Evolutionary conservation across 2,113 vertebrate species (phyloP).

Genomic region (Macquaria ambigua): DNA sequence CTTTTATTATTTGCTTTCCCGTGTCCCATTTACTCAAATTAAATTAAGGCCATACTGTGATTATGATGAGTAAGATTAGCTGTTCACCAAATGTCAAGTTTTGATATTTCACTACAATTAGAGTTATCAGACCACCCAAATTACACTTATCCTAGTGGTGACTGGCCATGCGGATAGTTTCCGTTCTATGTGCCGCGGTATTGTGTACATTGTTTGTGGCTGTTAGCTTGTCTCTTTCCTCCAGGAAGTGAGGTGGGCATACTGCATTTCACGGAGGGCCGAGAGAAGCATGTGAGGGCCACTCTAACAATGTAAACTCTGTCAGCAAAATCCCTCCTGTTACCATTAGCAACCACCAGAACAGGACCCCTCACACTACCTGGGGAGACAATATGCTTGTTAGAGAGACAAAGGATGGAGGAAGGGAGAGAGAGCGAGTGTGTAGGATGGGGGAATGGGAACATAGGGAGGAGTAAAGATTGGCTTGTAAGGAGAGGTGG

Average conservation of each 20-base stretch:
- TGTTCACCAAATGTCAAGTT: not conserved
- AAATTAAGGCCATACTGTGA: not conserved
- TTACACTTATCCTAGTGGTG: not conserved
- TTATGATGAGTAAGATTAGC: not conserved
- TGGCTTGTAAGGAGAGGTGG: not conserved
- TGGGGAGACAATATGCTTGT: slow-evolving; percentile 73
- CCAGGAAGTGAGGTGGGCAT: slow-evolving; percentile 5
- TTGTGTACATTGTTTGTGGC: not conserved
- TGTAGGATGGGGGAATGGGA: slow-evolving; percentile 49
- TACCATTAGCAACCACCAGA: slow-evolving; percentile 77
- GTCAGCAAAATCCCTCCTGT: slow-evolving; percentile 78
- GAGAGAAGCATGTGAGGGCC: slow-evolving; percentile 51
- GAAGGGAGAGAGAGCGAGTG: slow-evolving; percentile 25
- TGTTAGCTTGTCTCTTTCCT: not conserved
- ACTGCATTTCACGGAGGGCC: slow-evolving; percentile 23
- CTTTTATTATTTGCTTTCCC: not conserved
- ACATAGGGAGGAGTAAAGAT: slow-evolving; percentile 36
- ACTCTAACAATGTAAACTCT: slow-evolving; percentile 59
- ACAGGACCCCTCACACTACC: slow-evolving; percentile 60
- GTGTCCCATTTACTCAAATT: too few relatives aligned
- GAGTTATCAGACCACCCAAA: not conserved
- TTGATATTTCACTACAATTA: not conserved
- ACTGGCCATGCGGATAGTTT: not conserved
- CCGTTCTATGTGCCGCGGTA: not conserved
- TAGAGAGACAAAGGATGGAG: slow-evolving; percentile 61